phyloP scores from a whole-genome alignment of 1,140 invertebrate species.

The Lamellibrachia luymesi region DNA sequence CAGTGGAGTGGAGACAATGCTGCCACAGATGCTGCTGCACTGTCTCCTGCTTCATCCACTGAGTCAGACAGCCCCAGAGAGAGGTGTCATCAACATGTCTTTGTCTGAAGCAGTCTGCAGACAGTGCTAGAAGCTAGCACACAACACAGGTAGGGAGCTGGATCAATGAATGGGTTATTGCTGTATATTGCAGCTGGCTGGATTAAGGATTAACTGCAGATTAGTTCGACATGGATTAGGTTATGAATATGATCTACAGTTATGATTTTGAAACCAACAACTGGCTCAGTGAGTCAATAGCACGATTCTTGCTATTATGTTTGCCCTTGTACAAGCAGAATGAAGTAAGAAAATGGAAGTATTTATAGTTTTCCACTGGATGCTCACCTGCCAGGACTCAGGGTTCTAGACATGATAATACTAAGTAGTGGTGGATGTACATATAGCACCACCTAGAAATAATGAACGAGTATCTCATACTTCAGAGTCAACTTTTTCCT shows the following conservation, averaged over 20 bases:
- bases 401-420: neutral
- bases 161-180: neutral
- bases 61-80: neutral
- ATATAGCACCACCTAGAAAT: neutral
- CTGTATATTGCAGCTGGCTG: neutral
- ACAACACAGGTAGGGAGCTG: neutral
- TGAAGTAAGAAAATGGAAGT: neutral
- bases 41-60: neutral
- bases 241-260: neutral
- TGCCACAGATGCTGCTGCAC: neutral
- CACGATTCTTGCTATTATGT: neutral
- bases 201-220: neutral
- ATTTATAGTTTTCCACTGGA: neutral
- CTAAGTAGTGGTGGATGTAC: neutral
- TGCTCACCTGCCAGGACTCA: neutral
- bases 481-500: too few relatives aligned
- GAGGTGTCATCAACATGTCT: neutral
- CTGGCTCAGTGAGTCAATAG: neutral
- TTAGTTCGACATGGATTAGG: neutral
- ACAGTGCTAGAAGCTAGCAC: neutral
- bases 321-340: neutral
- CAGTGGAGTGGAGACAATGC: neutral
- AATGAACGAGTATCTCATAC: neutral
- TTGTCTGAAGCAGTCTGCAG: neutral
- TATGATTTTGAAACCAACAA: neutral